Evolutionary conservation across 2,888 invertebrate genomes (phyloP).

Genomic region (Lycaena phlaeas): DNA sequence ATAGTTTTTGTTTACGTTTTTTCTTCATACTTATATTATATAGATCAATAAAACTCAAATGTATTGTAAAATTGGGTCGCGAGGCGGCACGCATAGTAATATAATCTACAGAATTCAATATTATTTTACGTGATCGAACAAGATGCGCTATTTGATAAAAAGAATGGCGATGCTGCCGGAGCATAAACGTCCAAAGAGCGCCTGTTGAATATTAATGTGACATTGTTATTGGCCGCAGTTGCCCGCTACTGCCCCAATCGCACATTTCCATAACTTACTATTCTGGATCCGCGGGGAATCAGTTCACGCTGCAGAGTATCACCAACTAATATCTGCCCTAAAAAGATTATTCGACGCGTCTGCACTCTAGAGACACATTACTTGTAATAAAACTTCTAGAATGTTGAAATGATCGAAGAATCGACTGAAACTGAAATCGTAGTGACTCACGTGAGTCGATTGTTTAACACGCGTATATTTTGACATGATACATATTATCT

Average conservation of each 20-base stretch:
- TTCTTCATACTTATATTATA: not conserved
- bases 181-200: conserved; percentile 60
- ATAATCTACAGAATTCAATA: conserved; percentile 16
- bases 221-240: conserved; percentile 71
- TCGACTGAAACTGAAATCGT: too few relatives aligned
- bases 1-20: not conserved
- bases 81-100: conserved; percentile 7
- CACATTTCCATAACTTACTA: conserved; percentile 73
- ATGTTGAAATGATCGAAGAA: not conserved
- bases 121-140: conserved; percentile 34
- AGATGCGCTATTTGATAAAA: conserved; percentile 43
- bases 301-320: conserved; percentile 34
- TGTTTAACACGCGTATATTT: too few relatives aligned
- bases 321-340: conserved; percentile 46
- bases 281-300: conserved; percentile 68
- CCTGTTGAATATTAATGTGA: conserved; percentile 71
- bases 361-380: conserved; percentile 47
- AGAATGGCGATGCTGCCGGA: conserved; percentile 54
- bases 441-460: too few relatives aligned
- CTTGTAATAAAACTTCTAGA: conserved; percentile 22
- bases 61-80: conserved; percentile 1
- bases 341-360: conserved; percentile 40
- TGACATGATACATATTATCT: too few relatives aligned
- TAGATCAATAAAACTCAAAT: not conserved
- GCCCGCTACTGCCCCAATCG: conserved; percentile 69